Conservation (phyloP, 2,888 invertebrate species). For the Ornithoptera priamus region DNA sequence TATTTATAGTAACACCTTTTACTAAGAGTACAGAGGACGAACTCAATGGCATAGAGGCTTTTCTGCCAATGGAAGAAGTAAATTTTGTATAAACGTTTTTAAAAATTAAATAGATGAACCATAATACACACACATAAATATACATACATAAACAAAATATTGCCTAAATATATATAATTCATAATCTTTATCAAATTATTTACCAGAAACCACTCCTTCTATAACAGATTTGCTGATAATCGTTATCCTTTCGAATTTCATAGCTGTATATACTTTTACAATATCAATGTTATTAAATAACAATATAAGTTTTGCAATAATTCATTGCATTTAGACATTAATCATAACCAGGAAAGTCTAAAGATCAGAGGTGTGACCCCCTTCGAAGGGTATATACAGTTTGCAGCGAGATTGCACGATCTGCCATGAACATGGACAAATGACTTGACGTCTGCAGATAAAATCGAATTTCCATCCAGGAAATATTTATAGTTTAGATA, state of each 20-base stretch:
- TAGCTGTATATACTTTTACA: neutral
- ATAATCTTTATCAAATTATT: too few species aligned
- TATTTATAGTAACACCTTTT: too few species aligned
- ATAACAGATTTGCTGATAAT: neutral
- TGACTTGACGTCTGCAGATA: constrained; percentile 14
- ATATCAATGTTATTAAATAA: neutral
- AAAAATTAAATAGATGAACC: too few species aligned
- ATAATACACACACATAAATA: too few species aligned
- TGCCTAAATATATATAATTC: too few species aligned
- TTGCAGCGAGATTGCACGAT: constrained; percentile 24
- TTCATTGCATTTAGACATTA: constrained; percentile 25
- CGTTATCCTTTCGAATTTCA: neutral
- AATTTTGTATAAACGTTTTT: too few species aligned
- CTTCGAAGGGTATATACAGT: constrained; percentile 19
- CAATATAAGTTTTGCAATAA: constrained; percentile 6
- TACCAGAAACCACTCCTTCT: too few species aligned
- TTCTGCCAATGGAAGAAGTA: too few species aligned
- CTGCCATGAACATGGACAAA: constrained; percentile 22
- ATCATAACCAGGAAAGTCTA: constrained; percentile 31
- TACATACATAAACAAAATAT: too few species aligned
- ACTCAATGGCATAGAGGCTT: too few species aligned
- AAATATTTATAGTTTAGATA: neutral
- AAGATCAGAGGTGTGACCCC: constrained; percentile 29
- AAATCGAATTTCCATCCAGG: neutral
- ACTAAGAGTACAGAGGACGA: too few species aligned